phyloP scores from a whole-genome alignment of 2,888 invertebrate species.

The Standfussiana lucernea region DNA sequence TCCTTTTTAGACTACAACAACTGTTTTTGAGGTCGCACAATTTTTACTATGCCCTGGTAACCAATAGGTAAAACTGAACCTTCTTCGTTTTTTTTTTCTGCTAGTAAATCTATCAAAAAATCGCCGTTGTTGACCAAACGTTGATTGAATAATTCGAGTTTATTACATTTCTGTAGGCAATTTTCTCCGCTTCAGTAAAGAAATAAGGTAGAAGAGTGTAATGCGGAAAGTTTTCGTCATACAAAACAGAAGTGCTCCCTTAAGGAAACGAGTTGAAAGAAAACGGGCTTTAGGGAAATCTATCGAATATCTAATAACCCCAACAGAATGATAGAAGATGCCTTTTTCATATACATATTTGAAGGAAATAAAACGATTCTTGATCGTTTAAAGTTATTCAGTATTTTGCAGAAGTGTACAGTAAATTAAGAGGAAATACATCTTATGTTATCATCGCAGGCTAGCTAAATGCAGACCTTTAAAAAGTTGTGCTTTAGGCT shows the following conservation, averaged over 20 bases:
- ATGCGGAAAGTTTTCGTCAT: constrained; percentile 34
- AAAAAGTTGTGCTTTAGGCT: neutral
- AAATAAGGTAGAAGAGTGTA: constrained; percentile 2
- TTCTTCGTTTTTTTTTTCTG: constrained; percentile 1
- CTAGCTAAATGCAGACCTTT: neutral
- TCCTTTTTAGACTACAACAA: neutral
- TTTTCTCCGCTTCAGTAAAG: constrained; percentile 6
- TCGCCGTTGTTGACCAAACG: neutral
- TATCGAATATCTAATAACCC: constrained; percentile 36
- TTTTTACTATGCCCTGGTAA: too few relatives aligned
- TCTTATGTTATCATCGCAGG: neutral
- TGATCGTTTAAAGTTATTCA: constrained; percentile 3
- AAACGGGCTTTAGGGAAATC: constrained; percentile 48
- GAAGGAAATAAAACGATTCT: constrained; percentile 31
- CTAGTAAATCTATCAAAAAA: constrained; percentile 11
- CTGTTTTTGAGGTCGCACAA: neutral
- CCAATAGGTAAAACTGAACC: neutral
- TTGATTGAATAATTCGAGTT: constrained; percentile 27
- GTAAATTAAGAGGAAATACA: neutral
- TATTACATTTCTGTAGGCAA: constrained; percentile 15
- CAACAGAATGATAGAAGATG: constrained; percentile 21
- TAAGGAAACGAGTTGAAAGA: constrained; percentile 18
- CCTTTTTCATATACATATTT: constrained; percentile 1
- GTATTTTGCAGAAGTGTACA: neutral
- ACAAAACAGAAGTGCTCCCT: constrained; percentile 25